These are phyloP conservation scores for Microcebus tavaratra DNA, from an alignment of 2,113 vertebrate species.

Conservation along the genomic window DNA sequence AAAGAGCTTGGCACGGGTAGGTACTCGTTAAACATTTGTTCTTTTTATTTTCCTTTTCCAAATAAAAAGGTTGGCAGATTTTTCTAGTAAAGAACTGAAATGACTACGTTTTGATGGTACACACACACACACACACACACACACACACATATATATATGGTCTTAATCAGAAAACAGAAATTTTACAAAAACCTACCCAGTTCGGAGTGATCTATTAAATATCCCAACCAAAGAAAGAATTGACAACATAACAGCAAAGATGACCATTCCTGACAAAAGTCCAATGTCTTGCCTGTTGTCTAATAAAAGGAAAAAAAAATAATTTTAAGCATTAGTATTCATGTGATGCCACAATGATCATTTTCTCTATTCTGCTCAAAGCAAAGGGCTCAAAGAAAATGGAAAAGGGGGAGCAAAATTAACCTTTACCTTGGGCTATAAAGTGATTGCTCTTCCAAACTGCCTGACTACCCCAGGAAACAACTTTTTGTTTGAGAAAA, in stretches of 20 bases:
- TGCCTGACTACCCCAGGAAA: not conserved
- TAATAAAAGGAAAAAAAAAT: slow-evolving; percentile 60
- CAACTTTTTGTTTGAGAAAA: not conserved
- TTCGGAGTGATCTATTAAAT: slow-evolving; percentile 81
- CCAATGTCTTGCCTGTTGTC: slow-evolving; percentile 62
- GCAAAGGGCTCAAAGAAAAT: not conserved
- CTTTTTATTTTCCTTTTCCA: slow-evolving; percentile 22
- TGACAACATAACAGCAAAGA: not conserved
- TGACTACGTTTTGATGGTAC: not conserved
- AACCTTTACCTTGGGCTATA: not conserved
- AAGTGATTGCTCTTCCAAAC: not conserved
- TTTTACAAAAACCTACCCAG: slow-evolving; percentile 79
- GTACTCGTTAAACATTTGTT: not conserved
- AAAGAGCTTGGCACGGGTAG: not conserved
- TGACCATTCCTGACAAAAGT: slow-evolving; percentile 75
- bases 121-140: too few relatives aligned
- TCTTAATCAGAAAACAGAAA: slow-evolving; percentile 24
- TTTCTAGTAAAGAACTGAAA: not conserved
- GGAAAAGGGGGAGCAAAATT: not conserved
- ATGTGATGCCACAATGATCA: not conserved
- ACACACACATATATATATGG: not conserved
- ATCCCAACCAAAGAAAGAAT: slow-evolving; percentile 59
- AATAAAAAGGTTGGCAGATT: not conserved
- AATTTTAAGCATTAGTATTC: not conserved
- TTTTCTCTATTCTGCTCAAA: not conserved